A percentile compares a stretch with the other conserved stretches of the same genome.
These are phyloP conservation scores for Toxostoma redivivum DNA, from an alignment of 2,113 vertebrate genomes.

Conservation along the genomic window DNA sequence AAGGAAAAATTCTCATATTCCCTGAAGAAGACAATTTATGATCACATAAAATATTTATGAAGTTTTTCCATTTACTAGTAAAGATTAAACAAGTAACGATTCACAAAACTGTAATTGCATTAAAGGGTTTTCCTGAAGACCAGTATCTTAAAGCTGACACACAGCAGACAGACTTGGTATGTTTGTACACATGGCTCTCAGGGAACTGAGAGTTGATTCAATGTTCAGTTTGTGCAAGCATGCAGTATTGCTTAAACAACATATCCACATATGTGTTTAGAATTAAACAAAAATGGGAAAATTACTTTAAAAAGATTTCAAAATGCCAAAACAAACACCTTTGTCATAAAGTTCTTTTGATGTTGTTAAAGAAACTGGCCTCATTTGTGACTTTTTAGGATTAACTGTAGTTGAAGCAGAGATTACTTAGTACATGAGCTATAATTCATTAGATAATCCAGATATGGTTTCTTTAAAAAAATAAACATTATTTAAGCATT, in stretches of 20 bases:
- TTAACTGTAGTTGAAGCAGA: neutral
- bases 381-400: neutral
- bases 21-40: neutral
- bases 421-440: neutral
- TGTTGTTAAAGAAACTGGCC: neutral
- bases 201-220: neutral
- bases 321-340: neutral
- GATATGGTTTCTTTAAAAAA: neutral
- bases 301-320: neutral
- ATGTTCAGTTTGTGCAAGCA: neutral
- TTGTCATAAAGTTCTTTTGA: neutral
- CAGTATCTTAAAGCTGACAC: neutral
- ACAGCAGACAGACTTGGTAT: neutral
- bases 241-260: neutral
- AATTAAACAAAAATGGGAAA: neutral
- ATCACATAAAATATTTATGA: neutral
- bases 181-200: neutral
- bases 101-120: neutral
- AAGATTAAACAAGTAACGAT: neutral
- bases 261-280: neutral
- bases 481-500: neutral
- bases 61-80: neutral
- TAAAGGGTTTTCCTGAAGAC: neutral
- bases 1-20: neutral
- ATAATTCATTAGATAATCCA: neutral